Evolutionary conservation across 2,888 invertebrate species (phyloP).

Genomic region (Nemapogon koenigi): DNA sequence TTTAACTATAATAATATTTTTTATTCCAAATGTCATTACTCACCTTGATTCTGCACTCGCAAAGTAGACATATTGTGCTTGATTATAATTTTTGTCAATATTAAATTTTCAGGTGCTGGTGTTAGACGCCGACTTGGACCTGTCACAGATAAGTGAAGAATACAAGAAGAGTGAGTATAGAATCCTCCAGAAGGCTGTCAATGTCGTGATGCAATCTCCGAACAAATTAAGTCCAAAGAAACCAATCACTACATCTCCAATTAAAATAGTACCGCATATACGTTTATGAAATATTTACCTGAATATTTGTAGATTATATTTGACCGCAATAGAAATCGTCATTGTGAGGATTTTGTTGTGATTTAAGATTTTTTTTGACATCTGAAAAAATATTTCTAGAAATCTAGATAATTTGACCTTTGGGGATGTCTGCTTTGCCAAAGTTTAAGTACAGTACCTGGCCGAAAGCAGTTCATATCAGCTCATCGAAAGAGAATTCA

Average conservation of each 20-base stretch:
- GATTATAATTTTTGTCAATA: not conserved
- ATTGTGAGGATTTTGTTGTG: too few relatives aligned
- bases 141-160: constrained; percentile 69
- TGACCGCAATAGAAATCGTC: not conserved
- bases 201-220: constrained; percentile 56
- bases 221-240: constrained; percentile 54
- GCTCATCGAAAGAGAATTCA: too few relatives aligned
- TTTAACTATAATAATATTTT: not conserved
- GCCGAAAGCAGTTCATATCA: too few relatives aligned
- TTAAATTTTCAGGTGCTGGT: constrained; percentile 64
- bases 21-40: not conserved
- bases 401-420: too few relatives aligned
- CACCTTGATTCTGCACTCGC: not conserved
- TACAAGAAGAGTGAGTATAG: constrained; percentile 68
- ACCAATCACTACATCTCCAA: constrained; percentile 42
- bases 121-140: constrained; percentile 71
- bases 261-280: constrained; percentile 35
- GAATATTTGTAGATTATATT: constrained; percentile 7
- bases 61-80: not conserved
- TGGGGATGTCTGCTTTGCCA: too few relatives aligned
- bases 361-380: too few relatives aligned
- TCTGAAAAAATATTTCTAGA: too few relatives aligned
- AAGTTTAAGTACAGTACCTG: too few relatives aligned
- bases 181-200: constrained; percentile 50
- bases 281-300: too few relatives aligned